Percentiles rank a stretch among this genome's conserved stretches.
These are phyloP conservation scores for Zingel zingel DNA, from an alignment of 2,113 vertebrate genomes.

Conservation along the genomic window DNA sequence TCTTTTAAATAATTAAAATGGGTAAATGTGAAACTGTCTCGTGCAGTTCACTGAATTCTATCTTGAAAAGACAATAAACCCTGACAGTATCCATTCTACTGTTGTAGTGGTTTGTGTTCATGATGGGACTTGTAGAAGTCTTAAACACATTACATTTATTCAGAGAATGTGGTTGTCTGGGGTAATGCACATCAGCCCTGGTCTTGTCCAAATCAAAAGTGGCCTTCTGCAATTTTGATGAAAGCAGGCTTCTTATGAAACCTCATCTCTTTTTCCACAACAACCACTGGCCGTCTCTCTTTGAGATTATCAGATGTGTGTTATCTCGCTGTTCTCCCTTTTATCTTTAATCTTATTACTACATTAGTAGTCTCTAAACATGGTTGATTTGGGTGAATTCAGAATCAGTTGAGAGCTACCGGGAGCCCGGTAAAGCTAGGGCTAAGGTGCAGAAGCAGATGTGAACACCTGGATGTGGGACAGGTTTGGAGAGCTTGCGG, in stretches of 20 bases:
- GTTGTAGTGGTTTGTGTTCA: constrained; percentile 21
- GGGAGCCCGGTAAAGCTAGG: background rate
- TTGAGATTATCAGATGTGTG: background rate
- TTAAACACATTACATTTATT: constrained; percentile 25
- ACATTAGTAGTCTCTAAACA: constrained; percentile 12
- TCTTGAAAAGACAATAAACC: constrained; percentile 16
- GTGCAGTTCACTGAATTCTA: constrained; percentile 26
- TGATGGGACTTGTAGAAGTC: constrained; percentile 2
- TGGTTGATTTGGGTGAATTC: constrained; percentile 4
- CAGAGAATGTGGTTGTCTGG: background rate
- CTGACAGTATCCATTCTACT: background rate
- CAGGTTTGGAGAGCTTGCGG: background rate
- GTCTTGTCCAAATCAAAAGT: constrained; percentile 9
- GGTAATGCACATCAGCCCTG: background rate
- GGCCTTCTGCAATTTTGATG: constrained; percentile 27
- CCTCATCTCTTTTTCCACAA: background rate
- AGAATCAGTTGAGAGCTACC: background rate
- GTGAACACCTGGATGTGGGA: background rate
- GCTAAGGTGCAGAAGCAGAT: background rate
- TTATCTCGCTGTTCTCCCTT: too few relatives aligned
- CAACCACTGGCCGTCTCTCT: background rate
- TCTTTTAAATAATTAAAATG: constrained; percentile 64
- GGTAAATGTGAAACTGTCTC: constrained; percentile 36
- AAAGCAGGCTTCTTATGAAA: background rate
- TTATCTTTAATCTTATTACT: background rate